Conservation (phyloP, 1,140 invertebrate species). For the Solen grandis region DNA sequence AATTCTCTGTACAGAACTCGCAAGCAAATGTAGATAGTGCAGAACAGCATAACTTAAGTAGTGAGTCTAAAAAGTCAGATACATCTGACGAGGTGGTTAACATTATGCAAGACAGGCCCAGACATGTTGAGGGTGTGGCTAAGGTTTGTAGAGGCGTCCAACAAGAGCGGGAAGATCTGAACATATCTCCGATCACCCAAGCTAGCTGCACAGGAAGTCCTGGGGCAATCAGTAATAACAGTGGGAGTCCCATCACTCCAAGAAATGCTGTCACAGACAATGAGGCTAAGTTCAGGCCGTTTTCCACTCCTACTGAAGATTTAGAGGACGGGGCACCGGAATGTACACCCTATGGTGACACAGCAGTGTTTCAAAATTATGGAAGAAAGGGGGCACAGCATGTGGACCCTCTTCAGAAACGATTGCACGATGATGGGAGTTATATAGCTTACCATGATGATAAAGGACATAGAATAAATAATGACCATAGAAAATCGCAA, state of each 20-base stretch:
- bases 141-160: no score
- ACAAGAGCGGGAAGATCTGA: slow-evolving; percentile 4
- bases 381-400: background rate
- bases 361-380: slow-evolving; percentile 38
- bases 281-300: slow-evolving; percentile 27
- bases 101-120: background rate
- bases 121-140: no score
- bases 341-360: slow-evolving; percentile 41
- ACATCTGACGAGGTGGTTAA: background rate
- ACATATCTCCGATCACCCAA: slow-evolving; percentile 52
- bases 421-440: slow-evolving; percentile 28
- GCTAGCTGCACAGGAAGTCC: slow-evolving; percentile 47
- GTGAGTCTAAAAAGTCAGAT: background rate
- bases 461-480: no score
- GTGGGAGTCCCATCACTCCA: slow-evolving; percentile 46
- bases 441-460: no score
- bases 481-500: no score
- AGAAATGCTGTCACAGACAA: background rate
- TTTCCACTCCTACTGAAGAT: slow-evolving; percentile 48
- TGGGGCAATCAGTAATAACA: slow-evolving; percentile 13
- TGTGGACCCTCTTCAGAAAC: background rate
- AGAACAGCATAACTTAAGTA: background rate
- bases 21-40: no score
- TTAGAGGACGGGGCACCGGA: slow-evolving; percentile 25
- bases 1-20: no score